These are phyloP conservation scores for Euborellia annulipes DNA, from an alignment of 1,140 invertebrate species.

Conservation along the genomic window DNA sequence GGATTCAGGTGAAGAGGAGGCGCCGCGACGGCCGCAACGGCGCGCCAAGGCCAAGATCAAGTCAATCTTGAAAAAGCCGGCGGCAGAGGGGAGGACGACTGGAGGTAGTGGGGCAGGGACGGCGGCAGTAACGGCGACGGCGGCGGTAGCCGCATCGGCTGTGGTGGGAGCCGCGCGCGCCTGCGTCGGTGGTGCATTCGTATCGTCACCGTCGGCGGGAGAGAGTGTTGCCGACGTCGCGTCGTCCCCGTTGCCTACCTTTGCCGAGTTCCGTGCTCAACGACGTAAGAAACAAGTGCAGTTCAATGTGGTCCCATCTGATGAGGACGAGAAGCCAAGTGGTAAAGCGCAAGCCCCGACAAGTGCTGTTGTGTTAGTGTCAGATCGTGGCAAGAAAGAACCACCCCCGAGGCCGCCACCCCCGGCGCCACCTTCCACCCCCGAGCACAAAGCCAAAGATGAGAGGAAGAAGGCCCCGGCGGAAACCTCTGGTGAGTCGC, in stretches of 20 bases:
- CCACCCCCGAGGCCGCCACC: no score
- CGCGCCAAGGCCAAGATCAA: constrained; percentile 24
- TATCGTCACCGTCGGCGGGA: neutral
- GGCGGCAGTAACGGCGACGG: constrained; percentile 15
- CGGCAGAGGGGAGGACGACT: constrained; percentile 21
- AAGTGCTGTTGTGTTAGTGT: no score
- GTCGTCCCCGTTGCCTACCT: constrained; percentile 15
- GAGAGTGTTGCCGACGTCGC: constrained; percentile 8
- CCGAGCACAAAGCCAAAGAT: no score
- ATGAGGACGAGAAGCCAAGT: no score
- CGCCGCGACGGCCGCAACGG: neutral
- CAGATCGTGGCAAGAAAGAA: no score
- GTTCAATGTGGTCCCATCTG: no score
- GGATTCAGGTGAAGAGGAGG: neutral
- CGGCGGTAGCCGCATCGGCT: constrained; percentile 7
- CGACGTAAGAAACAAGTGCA: constrained; percentile 24
- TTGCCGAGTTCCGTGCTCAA: constrained; percentile 15
- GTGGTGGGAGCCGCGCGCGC: constrained; percentile 3
- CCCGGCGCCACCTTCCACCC: no score
- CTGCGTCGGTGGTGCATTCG: neutral
- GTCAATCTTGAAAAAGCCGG: constrained; percentile 51
- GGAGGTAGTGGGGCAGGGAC: constrained; percentile 19
- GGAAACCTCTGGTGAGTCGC: no score
- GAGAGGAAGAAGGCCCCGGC: no score
- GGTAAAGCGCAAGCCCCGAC: no score